Evolutionary conservation across 2,888 invertebrate species (phyloP).

Genomic region (Hyposoter didymator): DNA sequence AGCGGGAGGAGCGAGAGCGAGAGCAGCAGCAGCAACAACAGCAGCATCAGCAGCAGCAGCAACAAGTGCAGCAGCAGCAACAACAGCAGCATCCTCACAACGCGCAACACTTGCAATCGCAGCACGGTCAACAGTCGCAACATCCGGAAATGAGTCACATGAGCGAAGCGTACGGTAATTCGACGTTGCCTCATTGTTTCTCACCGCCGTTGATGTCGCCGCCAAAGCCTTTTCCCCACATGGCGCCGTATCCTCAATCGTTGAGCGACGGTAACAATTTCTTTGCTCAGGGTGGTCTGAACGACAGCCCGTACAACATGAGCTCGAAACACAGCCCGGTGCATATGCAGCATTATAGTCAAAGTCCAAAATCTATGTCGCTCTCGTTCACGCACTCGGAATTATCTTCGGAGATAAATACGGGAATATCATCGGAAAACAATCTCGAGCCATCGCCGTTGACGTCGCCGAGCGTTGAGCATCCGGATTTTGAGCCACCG

Average conservation of each 20-base stretch:
- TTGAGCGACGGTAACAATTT: conserved; percentile 78
- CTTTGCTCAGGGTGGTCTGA: conserved; percentile 79
- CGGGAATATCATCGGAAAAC: conserved; percentile 90
- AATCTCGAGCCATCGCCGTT: conserved; percentile 88
- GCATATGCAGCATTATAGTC: conserved; percentile 83
- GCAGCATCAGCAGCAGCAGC: conserved; percentile 76
- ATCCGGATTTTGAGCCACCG: conserved; percentile 91
- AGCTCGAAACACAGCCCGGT: conserved; percentile 83
- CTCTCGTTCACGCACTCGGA: conserved; percentile 89
- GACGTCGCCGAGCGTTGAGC: conserved; percentile 88
- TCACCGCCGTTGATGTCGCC: conserved; percentile 82
- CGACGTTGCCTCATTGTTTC: conserved; percentile 79
- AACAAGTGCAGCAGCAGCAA: conserved; percentile 74
- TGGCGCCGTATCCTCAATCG: conserved; percentile 81
- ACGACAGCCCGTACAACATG: conserved; percentile 81
- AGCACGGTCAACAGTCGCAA: conserved; percentile 76
- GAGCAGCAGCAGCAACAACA: conserved; percentile 76
- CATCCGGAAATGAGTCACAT: conserved; percentile 77
- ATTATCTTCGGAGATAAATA: conserved; percentile 91
- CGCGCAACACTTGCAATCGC: conserved; percentile 73
- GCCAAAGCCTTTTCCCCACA: conserved; percentile 82
- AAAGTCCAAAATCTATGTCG: conserved; percentile 83
- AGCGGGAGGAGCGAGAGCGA: conserved; percentile 79
- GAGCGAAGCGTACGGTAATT: conserved; percentile 78
- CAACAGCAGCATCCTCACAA: conserved; percentile 73